Base-by-base conservation (phyloP, 2,888 invertebrate species). In the Phaedon cochleariae region DNA sequence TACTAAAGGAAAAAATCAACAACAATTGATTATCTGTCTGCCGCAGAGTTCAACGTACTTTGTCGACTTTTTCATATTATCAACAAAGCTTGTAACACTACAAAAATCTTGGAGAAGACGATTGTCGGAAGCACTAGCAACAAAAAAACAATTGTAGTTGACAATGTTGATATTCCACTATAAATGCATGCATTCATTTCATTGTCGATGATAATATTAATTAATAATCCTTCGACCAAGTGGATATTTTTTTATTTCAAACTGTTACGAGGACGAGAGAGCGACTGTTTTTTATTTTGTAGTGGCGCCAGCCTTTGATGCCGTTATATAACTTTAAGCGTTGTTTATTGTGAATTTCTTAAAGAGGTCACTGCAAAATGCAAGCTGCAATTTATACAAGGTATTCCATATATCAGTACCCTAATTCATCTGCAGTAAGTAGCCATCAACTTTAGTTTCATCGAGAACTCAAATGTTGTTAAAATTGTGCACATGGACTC, bases 1-100 rank as follows among this genome's bases (percentile, higher is more conserved):
- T 20, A 41, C 17, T 65, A 31, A 60, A 21, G 61, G 58, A 61
- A 65, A 64, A 65, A 65, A 65, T 65, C 65, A 65, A 65, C 64
- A 62, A 58, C 61, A 65, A 61, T 65, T 59, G 61, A 61, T 65
- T 58, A 61, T 58, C 58, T 64, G 64, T 65, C 61, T 37, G 58
- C 37, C 34, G 34, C 53, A 52, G 37, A 37, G 61, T 65, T 58
- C 65, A 65, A 60, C 61, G 62, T 29, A 61, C 65, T 65, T 65
- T 61, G 62, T 58, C 57, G 58, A 48, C 49, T 49, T 57, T 62
- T 55, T 22, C 54, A 45, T 61, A 15, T 41, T 48, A 53, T 29
- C 15, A 46, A 21, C 21, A 31, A 46, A 15, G 45, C 48, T 62
- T 45, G 15, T 20, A 26, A 10, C 45, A 18, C 57, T 26, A 45